A percentile compares a stretch with the other conserved stretches of the same genome.
Conservation (phyloP, 2,888 invertebrate genomes). For the Phalera bucephala region DNA sequence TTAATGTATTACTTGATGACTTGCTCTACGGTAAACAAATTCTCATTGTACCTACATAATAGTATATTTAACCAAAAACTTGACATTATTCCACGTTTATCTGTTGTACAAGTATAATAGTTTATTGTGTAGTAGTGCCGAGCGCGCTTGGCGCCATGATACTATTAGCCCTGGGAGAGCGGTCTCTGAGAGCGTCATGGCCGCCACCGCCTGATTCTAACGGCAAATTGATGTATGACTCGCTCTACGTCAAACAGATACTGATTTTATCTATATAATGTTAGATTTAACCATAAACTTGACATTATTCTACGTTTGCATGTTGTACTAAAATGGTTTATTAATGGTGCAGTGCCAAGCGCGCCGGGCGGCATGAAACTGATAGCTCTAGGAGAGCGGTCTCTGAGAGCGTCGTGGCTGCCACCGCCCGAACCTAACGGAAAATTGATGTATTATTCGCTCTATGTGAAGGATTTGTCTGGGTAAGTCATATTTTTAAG, state of each 20-base stretch:
- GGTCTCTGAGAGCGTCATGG: slow-evolving; percentile 93
- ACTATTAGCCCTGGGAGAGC: slow-evolving; percentile 90
- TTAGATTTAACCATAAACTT: not conserved
- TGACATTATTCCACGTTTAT: not conserved
- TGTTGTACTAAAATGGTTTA: too few species aligned
- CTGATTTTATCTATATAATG: too few species aligned
- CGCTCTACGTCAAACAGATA: slow-evolving; percentile 89
- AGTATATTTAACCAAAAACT: not conserved
- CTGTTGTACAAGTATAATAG: slow-evolving; percentile 3
- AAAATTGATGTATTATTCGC: slow-evolving; percentile 90
- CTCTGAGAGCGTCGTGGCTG: slow-evolving; percentile 92
- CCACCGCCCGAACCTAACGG: slow-evolving; percentile 92
- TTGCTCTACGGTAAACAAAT: too few species aligned
- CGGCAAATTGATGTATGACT: slow-evolving; percentile 91
- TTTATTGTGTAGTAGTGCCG: too few species aligned
- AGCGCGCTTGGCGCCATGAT: too few species aligned
- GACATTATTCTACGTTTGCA: not conserved
- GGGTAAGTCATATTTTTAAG: slow-evolving; percentile 65
- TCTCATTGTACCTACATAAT: too few species aligned
- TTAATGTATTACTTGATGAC: too few species aligned
- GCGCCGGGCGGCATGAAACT: slow-evolving; percentile 94
- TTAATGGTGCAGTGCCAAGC: slow-evolving; percentile 93
- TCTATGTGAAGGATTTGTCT: slow-evolving; percentile 89
- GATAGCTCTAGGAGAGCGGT: slow-evolving; percentile 90
- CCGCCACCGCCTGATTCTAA: slow-evolving; percentile 91